phyloP scores from a whole-genome alignment of 2,797 vertebrate species.

The Lemur catta region DNA sequence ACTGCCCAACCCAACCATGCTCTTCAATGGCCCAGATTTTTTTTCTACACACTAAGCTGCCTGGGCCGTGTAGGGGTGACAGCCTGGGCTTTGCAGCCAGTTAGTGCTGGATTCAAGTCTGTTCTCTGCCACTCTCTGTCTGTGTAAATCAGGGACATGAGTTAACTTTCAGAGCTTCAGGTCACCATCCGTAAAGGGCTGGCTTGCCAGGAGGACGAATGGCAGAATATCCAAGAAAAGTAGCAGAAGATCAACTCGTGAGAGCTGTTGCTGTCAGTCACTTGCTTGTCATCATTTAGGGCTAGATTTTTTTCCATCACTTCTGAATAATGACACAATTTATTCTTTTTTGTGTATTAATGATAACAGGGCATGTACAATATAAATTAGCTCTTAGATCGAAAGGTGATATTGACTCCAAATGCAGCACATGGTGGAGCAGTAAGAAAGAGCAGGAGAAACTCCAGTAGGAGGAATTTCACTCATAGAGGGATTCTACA shows the following conservation, averaged over 20 bases:
- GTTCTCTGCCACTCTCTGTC: not conserved
- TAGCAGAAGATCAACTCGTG: not conserved
- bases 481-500: not conserved
- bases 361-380: not conserved
- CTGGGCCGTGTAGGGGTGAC: accelerated
- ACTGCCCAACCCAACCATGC: not conserved
- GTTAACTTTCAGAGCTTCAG: not conserved
- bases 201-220: not conserved
- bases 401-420: not conserved
- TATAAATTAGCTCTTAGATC: not conserved
- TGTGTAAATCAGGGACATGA: not conserved
- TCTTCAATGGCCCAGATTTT: not conserved
- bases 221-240: not conserved
- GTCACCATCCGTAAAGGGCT: not conserved
- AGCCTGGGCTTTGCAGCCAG: not conserved
- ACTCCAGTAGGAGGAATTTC: not conserved
- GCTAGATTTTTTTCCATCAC: not conserved
- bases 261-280: no score
- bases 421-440: not conserved
- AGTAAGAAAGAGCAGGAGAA: not conserved
- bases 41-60: not conserved
- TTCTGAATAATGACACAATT: not conserved
- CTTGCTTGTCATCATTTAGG: not conserved
- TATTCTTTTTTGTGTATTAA: not conserved
- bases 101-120: not conserved